These are phyloP conservation scores for Lasioglossum leucozonium DNA, from an alignment of 2,888 invertebrate genomes.

Conservation along the genomic window DNA sequence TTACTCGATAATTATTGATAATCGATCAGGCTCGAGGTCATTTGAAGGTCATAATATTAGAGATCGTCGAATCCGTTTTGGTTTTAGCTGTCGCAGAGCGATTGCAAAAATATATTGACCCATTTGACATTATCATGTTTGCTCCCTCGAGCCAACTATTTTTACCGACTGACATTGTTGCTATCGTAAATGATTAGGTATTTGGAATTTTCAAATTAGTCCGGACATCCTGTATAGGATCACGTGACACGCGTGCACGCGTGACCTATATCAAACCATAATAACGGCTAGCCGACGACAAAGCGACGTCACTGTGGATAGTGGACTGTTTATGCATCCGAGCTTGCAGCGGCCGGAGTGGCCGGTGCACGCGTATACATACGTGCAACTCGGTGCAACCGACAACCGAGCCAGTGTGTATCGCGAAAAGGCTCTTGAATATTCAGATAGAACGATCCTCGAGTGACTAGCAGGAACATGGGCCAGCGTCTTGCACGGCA, in stretches of 20 bases:
- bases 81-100: background rate
- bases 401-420: constrained; percentile 55
- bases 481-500: constrained; percentile 58
- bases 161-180: background rate
- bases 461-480: constrained; percentile 66
- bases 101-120: too few relatives aligned
- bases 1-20: too few relatives aligned
- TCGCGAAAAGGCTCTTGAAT: constrained; percentile 79
- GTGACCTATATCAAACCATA: constrained; percentile 68
- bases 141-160: background rate
- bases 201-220: background rate
- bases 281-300: constrained; percentile 49
- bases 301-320: constrained; percentile 61
- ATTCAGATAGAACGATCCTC: constrained; percentile 78
- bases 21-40: background rate
- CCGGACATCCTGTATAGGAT: background rate
- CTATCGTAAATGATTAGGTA: background rate
- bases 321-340: constrained; percentile 66
- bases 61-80: background rate
- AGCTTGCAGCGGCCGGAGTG: constrained; percentile 47
- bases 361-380: constrained; percentile 23
- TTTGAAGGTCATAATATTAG: background rate
- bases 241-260: constrained; percentile 44
- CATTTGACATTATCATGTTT: too few relatives aligned
- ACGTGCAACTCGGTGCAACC: constrained; percentile 41